Evolutionary conservation across 2,797 vertebrate genomes (phyloP).

Genomic region (Schizopygopsis malacanthus): DNA sequence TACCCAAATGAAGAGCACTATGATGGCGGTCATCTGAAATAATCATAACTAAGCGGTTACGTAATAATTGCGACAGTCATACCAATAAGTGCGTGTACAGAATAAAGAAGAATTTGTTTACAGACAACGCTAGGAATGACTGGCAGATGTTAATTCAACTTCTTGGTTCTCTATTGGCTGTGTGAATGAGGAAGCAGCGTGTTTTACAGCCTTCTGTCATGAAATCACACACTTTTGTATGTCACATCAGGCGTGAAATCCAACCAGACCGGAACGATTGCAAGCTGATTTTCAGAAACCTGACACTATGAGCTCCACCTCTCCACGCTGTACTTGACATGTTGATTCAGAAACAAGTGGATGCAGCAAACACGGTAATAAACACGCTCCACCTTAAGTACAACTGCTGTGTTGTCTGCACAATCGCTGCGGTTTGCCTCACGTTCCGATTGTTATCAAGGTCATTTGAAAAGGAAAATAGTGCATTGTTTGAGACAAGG

Average conservation of each 20-base stretch:
- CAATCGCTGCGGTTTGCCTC: neutral
- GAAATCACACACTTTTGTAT: neutral
- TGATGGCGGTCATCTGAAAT: neutral
- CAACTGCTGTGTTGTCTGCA: neutral
- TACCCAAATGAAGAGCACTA: neutral
- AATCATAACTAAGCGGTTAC: neutral
- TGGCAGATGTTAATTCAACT: neutral
- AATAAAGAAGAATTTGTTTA: neutral
- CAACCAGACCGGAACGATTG: conserved; percentile 42
- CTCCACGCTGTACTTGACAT: neutral
- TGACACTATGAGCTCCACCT: neutral
- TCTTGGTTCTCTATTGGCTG: neutral
- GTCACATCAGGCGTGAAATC: conserved; percentile 17
- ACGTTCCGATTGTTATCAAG: neutral
- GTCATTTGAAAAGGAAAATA: neutral
- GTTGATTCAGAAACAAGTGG: neutral
- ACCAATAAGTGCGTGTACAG: neutral
- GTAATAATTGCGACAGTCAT: neutral
- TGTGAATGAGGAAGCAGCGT: neutral
- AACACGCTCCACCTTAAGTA: neutral
- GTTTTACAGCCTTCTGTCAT: neutral
- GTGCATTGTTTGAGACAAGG: neutral
- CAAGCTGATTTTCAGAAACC: conserved; percentile 48
- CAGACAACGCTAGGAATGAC: neutral
- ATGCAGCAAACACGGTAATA: neutral